Conservation (phyloP, 2,113 vertebrate genomes). For the Hipposideros armiger region DNA sequence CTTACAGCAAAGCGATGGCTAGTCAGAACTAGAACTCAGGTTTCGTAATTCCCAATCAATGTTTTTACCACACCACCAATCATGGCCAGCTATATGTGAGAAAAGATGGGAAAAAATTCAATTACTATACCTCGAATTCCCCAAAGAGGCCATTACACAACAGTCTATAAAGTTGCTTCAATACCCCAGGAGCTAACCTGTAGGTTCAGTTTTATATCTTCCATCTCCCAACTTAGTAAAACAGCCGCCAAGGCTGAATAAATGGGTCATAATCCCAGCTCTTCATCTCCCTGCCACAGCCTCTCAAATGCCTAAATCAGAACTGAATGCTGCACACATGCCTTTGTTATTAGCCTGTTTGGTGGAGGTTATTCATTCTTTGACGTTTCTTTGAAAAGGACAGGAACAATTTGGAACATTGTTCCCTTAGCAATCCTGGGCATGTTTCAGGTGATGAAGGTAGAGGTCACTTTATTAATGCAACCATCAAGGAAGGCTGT, state of each 20-base stretch:
- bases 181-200: background rate
- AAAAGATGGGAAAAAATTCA: background rate
- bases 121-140: background rate
- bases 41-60: background rate
- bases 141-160: background rate
- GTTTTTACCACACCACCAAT: background rate
- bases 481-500: constrained; percentile 70
- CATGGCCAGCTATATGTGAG: background rate
- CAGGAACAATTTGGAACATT: constrained; percentile 65
- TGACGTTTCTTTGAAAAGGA: constrained; percentile 73
- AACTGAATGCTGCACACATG: background rate
- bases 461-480: constrained; percentile 80
- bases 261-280: constrained; percentile 58
- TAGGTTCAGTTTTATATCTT: background rate
- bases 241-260: constrained; percentile 19
- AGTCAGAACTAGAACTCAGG: background rate
- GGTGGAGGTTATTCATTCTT: constrained; percentile 68
- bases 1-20: background rate
- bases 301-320: constrained; percentile 49
- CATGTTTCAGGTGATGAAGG: constrained; percentile 65
- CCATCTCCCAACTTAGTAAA: constrained; percentile 33
- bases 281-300: constrained; percentile 22
- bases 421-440: constrained; percentile 56
- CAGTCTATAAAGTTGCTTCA: background rate
- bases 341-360: constrained; percentile 73